Evolutionary conservation across 2,888 invertebrate genomes (phyloP), one percentile per base, ranked within the genome.

Genomic region (Ochlodes sylvanus): DNA sequence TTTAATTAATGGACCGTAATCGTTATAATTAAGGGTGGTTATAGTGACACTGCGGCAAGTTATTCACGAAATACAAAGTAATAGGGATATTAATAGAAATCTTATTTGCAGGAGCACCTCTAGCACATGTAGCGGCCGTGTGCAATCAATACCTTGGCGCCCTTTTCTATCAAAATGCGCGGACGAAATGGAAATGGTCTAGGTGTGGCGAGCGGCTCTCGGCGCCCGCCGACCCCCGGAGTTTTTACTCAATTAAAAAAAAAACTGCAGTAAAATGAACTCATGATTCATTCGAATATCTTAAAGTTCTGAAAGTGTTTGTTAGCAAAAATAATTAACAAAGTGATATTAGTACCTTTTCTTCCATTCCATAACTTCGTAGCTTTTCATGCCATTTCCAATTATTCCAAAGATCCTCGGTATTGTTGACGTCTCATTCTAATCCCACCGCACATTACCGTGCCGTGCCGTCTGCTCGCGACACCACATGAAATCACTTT

Each of bases 381-480:
- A 27, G 19, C 50, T 54, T 52, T 52, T 14, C 21, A 14, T 3
- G 58, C 42, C 47, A 65, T 65, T 65, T 50, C 10, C 50, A 56
- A 17, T 56, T 65, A 63, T 71, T 65, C 47, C 56, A 63, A 66
- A 63, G 68, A 55, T 55, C 61, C 47, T 38, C 41, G 41, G 71
- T 75, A 76, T 79, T 81, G 81, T 80, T 78, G 68, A 76, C 71
- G 62, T 62, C 56, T 41, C 34, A 10, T 67, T 62, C 71, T 70
- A 73, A 72, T 63, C 71, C 65, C 67, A 73, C 73, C 75, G 70
- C 75, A 73, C 69, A 69, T 73, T 72, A 72, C 63, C 56, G 47
- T 69, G 63, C 73, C 79, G 84, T 82, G 62, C 73, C 79, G 84
- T 82, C 85, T 89, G 89, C 72, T 71, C 71, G 54, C 82, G 88